phyloP scores from a whole-genome alignment of 2,888 invertebrate genomes.

The Drosophila lacicola region DNA sequence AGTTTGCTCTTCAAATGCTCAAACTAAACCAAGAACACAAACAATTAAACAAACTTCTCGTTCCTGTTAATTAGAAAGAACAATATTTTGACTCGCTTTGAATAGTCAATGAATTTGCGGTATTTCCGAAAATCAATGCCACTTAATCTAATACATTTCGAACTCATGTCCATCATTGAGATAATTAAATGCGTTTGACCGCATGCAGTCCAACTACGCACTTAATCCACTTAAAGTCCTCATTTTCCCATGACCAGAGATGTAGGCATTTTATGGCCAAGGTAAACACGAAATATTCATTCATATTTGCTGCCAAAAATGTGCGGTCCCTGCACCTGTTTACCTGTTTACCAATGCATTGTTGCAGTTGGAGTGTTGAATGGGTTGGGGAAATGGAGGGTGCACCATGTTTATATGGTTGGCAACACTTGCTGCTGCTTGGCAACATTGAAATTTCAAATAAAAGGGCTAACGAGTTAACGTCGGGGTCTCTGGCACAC shows the following conservation, averaged over 20 bases:
- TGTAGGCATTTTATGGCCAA: constrained; percentile 35
- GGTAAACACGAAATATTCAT: constrained; percentile 37
- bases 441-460: constrained; percentile 54
- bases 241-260: constrained; percentile 10
- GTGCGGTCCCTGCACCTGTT: constrained; percentile 28
- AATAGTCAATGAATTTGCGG: too few species aligned
- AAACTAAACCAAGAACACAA: too few species aligned
- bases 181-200: constrained; percentile 27
- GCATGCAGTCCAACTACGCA: constrained; percentile 3
- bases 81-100: too few species aligned
- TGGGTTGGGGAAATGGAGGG: background rate
- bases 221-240: background rate
- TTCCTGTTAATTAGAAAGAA: too few species aligned
- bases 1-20: too few species aligned
- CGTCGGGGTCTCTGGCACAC: constrained; percentile 7
- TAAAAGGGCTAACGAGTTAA: constrained; percentile 43
- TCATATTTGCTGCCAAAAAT: constrained; percentile 47
- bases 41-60: too few species aligned
- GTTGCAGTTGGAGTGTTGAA: background rate
- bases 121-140: background rate
- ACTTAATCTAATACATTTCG: constrained; percentile 12
- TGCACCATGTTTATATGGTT: constrained; percentile 16
- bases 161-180: constrained; percentile 16
- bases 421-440: constrained; percentile 31
- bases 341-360: constrained; percentile 12